phyloP scores from a whole-genome alignment of 2,113 vertebrate species.

The Boleophthalmus pectinirostris region DNA sequence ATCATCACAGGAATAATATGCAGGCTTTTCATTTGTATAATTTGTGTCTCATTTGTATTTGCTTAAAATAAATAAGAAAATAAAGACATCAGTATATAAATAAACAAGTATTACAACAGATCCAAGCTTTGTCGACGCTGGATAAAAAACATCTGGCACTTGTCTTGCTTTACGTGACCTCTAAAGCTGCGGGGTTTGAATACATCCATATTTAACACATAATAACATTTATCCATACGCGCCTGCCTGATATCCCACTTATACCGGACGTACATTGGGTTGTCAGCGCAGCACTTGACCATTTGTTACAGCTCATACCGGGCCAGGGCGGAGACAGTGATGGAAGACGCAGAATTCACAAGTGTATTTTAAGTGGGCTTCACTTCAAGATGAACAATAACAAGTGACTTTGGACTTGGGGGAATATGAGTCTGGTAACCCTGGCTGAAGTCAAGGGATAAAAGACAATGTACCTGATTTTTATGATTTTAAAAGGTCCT shows the following conservation, averaged over 20 bases:
- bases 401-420: conserved; percentile 3
- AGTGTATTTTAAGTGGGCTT: conserved; percentile 13
- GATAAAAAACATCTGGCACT: neutral
- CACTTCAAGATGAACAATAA: conserved; percentile 10
- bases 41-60: too few relatives aligned
- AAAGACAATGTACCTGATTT: neutral
- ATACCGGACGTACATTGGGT: neutral
- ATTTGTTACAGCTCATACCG: neutral
- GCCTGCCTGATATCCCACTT: neutral
- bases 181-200: neutral
- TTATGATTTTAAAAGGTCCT: too few relatives aligned
- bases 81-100: too few relatives aligned
- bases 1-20: too few relatives aligned
- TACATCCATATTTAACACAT: conserved; percentile 5
- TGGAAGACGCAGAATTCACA: conserved; percentile 10
- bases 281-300: neutral
- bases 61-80: too few relatives aligned
- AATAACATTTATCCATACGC: conserved; percentile 1
- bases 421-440: neutral
- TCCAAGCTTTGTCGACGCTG: too few relatives aligned
- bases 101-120: too few relatives aligned
- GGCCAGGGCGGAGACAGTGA: neutral
- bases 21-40: too few relatives aligned
- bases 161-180: neutral
- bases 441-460: conserved; percentile 18